Percentiles rank a stretch among this genome's conserved stretches.
Conservation (phyloP, 1,140 invertebrate genomes). For the Bombus breviceps region DNA sequence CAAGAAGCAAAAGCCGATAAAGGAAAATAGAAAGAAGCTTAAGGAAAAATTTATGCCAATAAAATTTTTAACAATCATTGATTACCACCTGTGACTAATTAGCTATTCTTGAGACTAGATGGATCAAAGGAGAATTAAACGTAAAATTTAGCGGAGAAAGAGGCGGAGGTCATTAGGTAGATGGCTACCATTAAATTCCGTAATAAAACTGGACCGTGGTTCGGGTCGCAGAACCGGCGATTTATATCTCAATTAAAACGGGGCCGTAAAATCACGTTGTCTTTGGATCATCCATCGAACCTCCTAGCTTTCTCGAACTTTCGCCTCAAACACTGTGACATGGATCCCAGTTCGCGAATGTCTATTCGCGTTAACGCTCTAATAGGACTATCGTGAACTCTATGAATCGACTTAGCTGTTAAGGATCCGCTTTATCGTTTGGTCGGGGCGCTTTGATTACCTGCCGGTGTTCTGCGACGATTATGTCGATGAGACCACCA, state of each 20-base stretch:
- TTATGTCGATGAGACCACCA: background rate
- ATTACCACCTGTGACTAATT: no score
- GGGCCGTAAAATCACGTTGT: background rate
- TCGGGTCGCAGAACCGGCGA: slow-evolving; percentile 21
- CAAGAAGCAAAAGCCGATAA: background rate
- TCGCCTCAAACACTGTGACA: background rate
- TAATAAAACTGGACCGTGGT: slow-evolving; percentile 56
- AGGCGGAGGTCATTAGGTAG: slow-evolving; percentile 15
- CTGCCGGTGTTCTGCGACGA: background rate
- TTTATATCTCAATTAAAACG: slow-evolving; percentile 62
- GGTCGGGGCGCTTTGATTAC: no score
- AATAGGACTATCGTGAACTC: background rate
- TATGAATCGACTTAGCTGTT: background rate
- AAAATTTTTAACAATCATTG: background rate
- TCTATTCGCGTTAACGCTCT: background rate
- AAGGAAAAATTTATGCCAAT: background rate
- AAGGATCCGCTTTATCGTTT: background rate
- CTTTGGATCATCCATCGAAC: slow-evolving; percentile 33
- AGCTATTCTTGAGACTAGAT: background rate
- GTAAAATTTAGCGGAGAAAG: slow-evolving; percentile 1
- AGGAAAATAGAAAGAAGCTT: background rate
- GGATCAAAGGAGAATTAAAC: slow-evolving; percentile 25
- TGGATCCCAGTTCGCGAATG: background rate
- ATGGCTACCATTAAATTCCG: slow-evolving; percentile 23
- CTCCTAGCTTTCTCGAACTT: background rate